Conservation (phyloP, 2,888 invertebrate species). For the Epiblema foenella region DNA sequence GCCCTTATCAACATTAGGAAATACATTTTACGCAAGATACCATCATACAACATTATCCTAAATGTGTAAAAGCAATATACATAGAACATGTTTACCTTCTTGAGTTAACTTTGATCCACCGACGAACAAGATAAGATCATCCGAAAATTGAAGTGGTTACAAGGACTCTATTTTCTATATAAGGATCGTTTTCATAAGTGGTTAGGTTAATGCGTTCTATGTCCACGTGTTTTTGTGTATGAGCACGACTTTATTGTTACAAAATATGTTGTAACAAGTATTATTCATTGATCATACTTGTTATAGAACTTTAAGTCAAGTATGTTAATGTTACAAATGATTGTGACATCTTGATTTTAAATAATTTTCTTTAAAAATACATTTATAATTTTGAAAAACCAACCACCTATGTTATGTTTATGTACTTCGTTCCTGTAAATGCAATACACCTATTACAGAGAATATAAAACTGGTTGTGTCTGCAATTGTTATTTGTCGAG, state of each 20-base stretch:
- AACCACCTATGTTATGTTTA: too few species aligned
- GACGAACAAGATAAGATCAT: slow-evolving; percentile 21
- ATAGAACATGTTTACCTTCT: neutral
- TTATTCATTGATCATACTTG: too few species aligned
- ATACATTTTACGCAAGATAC: neutral
- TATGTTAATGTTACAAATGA: too few species aligned
- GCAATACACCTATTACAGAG: neutral
- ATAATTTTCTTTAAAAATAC: too few species aligned
- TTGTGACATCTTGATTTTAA: too few species aligned
- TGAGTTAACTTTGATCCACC: slow-evolving; percentile 17
- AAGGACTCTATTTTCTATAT: neutral
- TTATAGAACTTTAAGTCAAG: too few species aligned
- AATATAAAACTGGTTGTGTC: neutral
- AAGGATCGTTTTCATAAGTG: neutral
- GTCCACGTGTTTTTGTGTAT: neutral
- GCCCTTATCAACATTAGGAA: neutral
- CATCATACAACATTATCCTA: neutral
- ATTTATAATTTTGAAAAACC: too few species aligned
- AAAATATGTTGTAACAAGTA: too few species aligned
- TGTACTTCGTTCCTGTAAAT: too few species aligned
- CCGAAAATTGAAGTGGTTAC: slow-evolving; percentile 8
- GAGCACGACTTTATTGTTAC: neutral
- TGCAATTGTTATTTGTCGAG: neutral
- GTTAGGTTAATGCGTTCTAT: neutral
- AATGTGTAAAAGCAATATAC: neutral